Evolutionary conservation across 1,140 invertebrate species (phyloP).

Genomic region (Aleiodes sp.): DNA sequence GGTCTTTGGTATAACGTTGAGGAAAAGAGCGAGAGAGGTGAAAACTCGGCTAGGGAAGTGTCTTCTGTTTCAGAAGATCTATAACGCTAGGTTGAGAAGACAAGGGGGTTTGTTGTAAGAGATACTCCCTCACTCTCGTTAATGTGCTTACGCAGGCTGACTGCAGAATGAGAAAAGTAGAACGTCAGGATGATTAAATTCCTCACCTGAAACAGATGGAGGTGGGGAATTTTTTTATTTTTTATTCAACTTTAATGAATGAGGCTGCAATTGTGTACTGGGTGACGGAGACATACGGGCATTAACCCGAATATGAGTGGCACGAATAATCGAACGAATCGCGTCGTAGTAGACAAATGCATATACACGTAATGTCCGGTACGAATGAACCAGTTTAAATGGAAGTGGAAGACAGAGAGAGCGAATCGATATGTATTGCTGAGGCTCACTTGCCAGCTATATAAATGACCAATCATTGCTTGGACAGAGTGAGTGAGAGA

Average conservation of each 20-base stretch:
- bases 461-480: conserved; percentile 26
- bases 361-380: conserved; percentile 3
- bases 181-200: not conserved
- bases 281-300: not conserved
- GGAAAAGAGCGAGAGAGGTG: conserved; percentile 17
- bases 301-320: conserved; percentile 14
- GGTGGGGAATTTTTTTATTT: not conserved
- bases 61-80: conserved; percentile 5
- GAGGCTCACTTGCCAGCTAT: not conserved
- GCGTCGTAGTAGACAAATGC: not conserved
- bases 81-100: not conserved
- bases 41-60: not conserved
- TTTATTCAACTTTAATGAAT: not conserved
- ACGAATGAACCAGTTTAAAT: conserved; percentile 11
- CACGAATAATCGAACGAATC: not conserved
- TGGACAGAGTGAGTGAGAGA: not conserved
- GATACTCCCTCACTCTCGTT: conserved; percentile 12
- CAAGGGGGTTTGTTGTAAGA: not conserved
- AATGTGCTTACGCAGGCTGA: conserved; percentile 14
- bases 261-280: not conserved
- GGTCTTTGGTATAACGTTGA: not conserved
- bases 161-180: conserved; percentile 2
- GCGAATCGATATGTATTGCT: conserved; percentile 12
- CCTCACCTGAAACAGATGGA: conserved; percentile 8
- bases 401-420: not conserved